Evolutionary conservation across 2,113 vertebrate species (phyloP).

Genomic region (Oxygymnocypris stewartii): DNA sequence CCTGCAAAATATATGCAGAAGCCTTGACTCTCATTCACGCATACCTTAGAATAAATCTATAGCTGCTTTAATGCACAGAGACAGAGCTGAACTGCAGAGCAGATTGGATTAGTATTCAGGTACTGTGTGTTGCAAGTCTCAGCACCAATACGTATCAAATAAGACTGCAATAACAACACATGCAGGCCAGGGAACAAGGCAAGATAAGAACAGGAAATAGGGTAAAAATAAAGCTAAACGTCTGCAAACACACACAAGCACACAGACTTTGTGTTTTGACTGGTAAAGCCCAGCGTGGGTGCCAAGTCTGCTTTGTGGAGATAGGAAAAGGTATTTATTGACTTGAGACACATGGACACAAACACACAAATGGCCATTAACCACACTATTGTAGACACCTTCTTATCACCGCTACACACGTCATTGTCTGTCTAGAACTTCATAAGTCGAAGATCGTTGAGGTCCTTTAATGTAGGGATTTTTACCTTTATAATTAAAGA

Average conservation of each 20-base stretch:
- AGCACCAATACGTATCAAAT: constrained; percentile 27
- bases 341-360: constrained; percentile 7
- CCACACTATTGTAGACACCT: neutral
- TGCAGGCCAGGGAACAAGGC: neutral
- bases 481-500: neutral
- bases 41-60: constrained; percentile 3
- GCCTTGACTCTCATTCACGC: neutral
- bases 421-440: constrained; percentile 14
- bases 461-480: neutral
- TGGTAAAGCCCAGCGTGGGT: neutral
- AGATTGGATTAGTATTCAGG: constrained; percentile 43
- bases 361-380: constrained; percentile 11
- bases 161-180: constrained; percentile 30
- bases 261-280: constrained; percentile 11
- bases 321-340: constrained; percentile 48
- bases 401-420: constrained; percentile 18
- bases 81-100: constrained; percentile 26
- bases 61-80: neutral
- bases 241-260: neutral
- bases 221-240: constrained; percentile 3
- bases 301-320: constrained; percentile 39
- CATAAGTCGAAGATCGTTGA: neutral
- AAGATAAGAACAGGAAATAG: constrained; percentile 22
- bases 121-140: constrained; percentile 27
- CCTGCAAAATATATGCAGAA: constrained; percentile 8